phyloP scores from a whole-genome alignment of 2,113 vertebrate species.

The Hirundichthys speculiger region DNA sequence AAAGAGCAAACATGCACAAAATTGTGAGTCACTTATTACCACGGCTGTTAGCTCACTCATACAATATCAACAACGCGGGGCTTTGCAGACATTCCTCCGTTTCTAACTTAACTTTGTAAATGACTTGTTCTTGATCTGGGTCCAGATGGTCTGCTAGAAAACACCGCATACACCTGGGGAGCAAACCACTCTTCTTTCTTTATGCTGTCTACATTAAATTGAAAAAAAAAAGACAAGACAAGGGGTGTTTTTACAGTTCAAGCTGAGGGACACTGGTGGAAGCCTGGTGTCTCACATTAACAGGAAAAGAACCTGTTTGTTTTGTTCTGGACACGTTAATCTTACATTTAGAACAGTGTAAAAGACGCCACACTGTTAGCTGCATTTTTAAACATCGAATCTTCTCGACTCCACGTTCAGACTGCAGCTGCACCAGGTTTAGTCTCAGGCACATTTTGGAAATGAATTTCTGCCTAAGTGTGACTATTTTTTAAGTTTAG shows the following conservation, averaged over 20 bases:
- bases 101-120: slow-evolving; percentile 23
- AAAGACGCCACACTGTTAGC: no score
- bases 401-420: no score
- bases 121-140: slow-evolving; percentile 21
- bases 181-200: neutral
- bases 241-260: neutral
- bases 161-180: slow-evolving; percentile 18
- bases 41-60: slow-evolving; percentile 28
- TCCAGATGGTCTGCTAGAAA: slow-evolving; percentile 41
- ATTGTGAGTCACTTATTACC: slow-evolving; percentile 29
- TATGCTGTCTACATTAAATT: neutral
- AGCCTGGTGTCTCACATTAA: neutral
- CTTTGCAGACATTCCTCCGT: slow-evolving; percentile 35
- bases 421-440: no score
- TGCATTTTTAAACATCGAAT: no score
- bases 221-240: neutral
- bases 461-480: no score
- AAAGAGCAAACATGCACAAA: slow-evolving; percentile 16
- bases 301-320: neutral
- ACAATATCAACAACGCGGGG: slow-evolving; percentile 23
- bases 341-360: no score
- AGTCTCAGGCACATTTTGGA: no score
- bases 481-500: no score
- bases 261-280: no score
- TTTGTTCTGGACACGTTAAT: no score